Evolutionary conservation across 2,888 invertebrate species (phyloP).

Genomic region (Drosophila picticornis): DNA sequence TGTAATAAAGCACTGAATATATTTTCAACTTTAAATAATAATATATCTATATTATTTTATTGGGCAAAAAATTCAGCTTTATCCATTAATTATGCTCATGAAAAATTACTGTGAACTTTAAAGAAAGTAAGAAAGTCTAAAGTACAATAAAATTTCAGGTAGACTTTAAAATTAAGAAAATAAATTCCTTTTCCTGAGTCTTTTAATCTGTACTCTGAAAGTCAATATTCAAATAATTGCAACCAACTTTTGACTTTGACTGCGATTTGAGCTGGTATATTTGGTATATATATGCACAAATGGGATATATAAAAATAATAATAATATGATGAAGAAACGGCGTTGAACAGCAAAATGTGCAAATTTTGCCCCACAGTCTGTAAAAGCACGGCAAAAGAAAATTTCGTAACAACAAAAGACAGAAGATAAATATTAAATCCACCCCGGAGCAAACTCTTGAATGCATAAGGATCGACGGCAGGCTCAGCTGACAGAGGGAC

Average conservation of each 20-base stretch:
- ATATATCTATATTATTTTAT: neutral
- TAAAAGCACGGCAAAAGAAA: neutral
- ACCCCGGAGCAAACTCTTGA: slow-evolving; percentile 39
- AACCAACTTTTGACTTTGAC: too few relatives aligned
- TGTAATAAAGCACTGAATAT: neutral
- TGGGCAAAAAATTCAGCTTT: neutral
- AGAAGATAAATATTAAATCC: slow-evolving; percentile 59
- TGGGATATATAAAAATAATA: too few relatives aligned
- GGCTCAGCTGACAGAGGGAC: slow-evolving; percentile 35
- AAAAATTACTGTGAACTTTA: neutral
- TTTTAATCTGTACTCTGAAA: neutral
- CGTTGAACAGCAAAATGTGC: neutral
- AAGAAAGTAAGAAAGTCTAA: too few relatives aligned
- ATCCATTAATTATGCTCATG: neutral
- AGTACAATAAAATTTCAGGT: neutral
- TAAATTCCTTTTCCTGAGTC: neutral
- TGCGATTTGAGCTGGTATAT: too few relatives aligned
- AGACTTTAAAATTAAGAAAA: neutral
- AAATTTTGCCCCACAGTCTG: neutral
- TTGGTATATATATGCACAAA: too few relatives aligned
- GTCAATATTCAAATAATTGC: too few relatives aligned
- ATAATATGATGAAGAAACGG: neutral
- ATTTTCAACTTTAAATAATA: neutral
- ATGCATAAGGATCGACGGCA: slow-evolving; percentile 40
- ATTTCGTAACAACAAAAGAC: slow-evolving; percentile 27